phyloP scores from a whole-genome alignment of 2,888 invertebrate genomes.

The Diplazon laetatorius region DNA sequence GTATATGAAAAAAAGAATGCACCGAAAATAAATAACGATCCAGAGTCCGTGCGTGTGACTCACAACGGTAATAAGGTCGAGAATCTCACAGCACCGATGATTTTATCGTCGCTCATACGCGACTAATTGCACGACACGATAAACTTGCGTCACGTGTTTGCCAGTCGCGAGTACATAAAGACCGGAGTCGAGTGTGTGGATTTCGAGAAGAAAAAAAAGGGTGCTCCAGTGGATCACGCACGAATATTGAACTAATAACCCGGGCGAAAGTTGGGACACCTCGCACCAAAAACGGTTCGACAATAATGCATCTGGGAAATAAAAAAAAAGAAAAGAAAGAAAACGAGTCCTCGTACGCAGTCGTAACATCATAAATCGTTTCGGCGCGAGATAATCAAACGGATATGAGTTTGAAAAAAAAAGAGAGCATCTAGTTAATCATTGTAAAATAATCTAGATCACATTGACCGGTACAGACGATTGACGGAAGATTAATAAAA shows the following conservation, averaged over 20 bases:
- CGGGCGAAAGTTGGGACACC: conserved; percentile 77
- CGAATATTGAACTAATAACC: conserved; percentile 80
- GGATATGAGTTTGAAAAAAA: conserved; percentile 26
- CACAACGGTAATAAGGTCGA: conserved; percentile 3
- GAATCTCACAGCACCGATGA: not conserved
- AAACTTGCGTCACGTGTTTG: conserved; percentile 10
- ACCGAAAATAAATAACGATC: too few relatives aligned
- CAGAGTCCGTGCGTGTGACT: too few relatives aligned
- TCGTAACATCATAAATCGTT: conserved; percentile 38
- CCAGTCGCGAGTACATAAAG: not conserved
- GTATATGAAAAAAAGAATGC: too few relatives aligned
- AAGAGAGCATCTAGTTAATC: not conserved
- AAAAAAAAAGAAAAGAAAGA: conserved; percentile 48
- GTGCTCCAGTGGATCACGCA: conserved; percentile 12
- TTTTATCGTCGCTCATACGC: conserved; percentile 13
- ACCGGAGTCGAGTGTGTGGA: conserved; percentile 11
- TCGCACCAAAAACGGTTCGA: conserved; percentile 77
- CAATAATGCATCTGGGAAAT: conserved; percentile 67
- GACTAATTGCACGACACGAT: conserved; percentile 12
- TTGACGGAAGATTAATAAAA: conserved; percentile 51
- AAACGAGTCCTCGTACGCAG: conserved; percentile 25
- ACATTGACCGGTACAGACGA: not conserved
- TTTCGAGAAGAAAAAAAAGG: conserved; percentile 18
- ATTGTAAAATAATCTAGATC: conserved; percentile 7
- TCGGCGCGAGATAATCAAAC: conserved; percentile 42